A percentile compares a stretch with the other conserved stretches of the same genome.
These are phyloP conservation scores for Falco biarmicus DNA, from an alignment of 2,797 vertebrate genomes.

Conservation along the genomic window DNA sequence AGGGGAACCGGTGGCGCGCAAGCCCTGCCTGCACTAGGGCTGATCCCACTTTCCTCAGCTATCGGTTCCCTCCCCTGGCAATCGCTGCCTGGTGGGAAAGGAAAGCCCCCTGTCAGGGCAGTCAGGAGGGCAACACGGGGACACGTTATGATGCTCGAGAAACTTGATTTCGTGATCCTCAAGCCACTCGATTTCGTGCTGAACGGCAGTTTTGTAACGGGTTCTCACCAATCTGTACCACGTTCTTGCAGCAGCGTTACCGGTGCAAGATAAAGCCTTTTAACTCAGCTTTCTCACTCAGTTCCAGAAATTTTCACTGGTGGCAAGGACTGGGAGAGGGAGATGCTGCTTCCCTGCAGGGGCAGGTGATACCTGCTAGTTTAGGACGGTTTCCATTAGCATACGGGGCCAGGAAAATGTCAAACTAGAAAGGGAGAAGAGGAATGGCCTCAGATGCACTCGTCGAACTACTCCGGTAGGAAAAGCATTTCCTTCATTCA, in stretches of 20 bases:
- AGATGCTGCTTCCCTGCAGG: constrained; percentile 62
- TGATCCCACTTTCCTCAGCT: not conserved
- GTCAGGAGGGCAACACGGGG: not conserved
- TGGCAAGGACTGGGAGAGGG: constrained; percentile 46
- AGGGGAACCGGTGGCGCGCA: not conserved
- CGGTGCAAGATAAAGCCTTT: constrained; percentile 27
- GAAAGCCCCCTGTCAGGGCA: not conserved
- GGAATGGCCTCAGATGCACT: constrained; percentile 68
- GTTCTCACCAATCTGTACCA: not conserved
- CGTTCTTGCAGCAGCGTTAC: constrained; percentile 20
- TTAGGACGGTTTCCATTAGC: constrained; percentile 65
- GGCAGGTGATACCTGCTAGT: constrained; percentile 69
- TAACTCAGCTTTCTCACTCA: constrained; percentile 44
- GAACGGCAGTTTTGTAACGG: constrained; percentile 5
- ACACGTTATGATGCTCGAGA: not conserved
- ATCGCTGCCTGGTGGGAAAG: not conserved
- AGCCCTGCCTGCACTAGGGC: not conserved
- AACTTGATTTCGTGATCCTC: not conserved
- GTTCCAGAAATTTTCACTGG: constrained; percentile 62
- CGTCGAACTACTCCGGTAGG: constrained; percentile 31
- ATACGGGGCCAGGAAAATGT: constrained; percentile 66
- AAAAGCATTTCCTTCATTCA: constrained; percentile 51
- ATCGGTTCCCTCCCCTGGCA: not conserved
- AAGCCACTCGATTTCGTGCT: not conserved
- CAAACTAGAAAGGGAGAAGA: constrained; percentile 50